Base-by-base conservation (phyloP, 2,888 invertebrate genomes). In the Cylindroiulus punctatus region DNA sequence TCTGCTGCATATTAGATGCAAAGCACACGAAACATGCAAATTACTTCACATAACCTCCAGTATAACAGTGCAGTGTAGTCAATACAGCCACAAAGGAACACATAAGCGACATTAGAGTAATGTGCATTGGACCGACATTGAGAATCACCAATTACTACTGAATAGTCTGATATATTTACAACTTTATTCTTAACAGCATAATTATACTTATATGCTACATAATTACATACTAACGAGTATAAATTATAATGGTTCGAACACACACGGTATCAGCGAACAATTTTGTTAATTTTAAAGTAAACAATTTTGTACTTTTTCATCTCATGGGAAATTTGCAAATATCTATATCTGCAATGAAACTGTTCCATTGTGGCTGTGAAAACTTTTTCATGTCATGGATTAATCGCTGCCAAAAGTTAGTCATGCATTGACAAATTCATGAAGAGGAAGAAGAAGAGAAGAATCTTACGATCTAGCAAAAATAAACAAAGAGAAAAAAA, bases 291-390 rank as follows among this genome's bases (percentile, higher is more conserved):
- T 65, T 65, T 65, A 76, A 30, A 76, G 30, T 30, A 30, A 76
- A 22, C 76, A 22, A 14, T 44, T 30, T 76, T 76, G 26, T 30
- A 30, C 76, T 76, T 76, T 76, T 76, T 52, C n/a, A 76, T 76
- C 30, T 76, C 14, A 12, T 76, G 26, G 12, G 30, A 14, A 76
- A 76, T 76, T 76, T 76, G 30, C 76, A 76, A 76, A 76, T 8
- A 76, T 76, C 76, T 76, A 76, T 30, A 76, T 12, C 30, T 76
- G 76, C 76, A 14, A 22, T 22, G 22, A 30, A 76, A 76, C 76
- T 76, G 76, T 76, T 76, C 76, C 76, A 76, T 76, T 76, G 76
- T 76, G 76, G 76, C 76, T 76, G 76, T 76, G 76, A 76, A 76
- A 76, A 30, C 76, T 76, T 76, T n/a, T 76, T 76, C 76, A 76